phyloP scores from a whole-genome alignment of 2,797 vertebrate genomes.

The Pantherophis vulpinus region DNA sequence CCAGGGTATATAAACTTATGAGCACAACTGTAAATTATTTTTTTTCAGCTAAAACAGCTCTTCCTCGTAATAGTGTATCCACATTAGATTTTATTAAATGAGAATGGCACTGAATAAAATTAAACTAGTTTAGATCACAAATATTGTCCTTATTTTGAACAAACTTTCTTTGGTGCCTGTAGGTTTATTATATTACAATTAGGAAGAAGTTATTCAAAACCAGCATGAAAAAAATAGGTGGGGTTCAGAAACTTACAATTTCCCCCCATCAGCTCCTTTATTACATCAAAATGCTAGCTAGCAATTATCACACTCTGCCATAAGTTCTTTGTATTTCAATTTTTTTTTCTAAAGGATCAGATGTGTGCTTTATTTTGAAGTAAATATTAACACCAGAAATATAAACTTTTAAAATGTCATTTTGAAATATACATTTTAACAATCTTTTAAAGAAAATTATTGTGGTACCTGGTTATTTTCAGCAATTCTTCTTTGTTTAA shows the following conservation, averaged over 20 bases:
- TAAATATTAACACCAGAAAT: background rate
- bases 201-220: background rate
- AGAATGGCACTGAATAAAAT: background rate
- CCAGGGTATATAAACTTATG: too few relatives aligned
- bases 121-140: background rate
- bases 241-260: background rate
- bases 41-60: background rate
- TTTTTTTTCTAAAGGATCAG: background rate
- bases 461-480: conserved; percentile 81
- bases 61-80: background rate
- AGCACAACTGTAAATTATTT: background rate
- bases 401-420: background rate
- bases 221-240: conserved; percentile 7
- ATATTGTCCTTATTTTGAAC: background rate
- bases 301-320: background rate
- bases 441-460: background rate
- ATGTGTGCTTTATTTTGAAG: background rate
- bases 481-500: conserved; percentile 78
- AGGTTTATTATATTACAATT: background rate
- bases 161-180: background rate
- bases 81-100: background rate
- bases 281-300: background rate
- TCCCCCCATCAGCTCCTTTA: too few relatives aligned
- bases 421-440: background rate
- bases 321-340: background rate